A percentile compares a stretch with the other conserved stretches of the same genome.
Conservation (phyloP, 2,888 invertebrate genomes). For the Sinotaia quadrata region DNA sequence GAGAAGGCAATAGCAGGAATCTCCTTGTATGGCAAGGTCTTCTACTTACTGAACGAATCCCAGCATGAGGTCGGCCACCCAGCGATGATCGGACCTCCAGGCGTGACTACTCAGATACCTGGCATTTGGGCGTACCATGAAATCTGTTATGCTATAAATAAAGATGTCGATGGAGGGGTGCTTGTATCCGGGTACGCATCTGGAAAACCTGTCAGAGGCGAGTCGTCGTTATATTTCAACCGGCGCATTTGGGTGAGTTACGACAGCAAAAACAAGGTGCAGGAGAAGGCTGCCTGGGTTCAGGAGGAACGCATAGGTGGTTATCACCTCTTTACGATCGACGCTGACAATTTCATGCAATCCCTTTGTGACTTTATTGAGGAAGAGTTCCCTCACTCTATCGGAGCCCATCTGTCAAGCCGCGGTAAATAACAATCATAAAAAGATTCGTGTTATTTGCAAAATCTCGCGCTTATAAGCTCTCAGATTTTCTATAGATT, state of each 20-base stretch:
- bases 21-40: background rate
- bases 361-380: background rate
- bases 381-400: background rate
- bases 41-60: background rate
- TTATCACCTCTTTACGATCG: background rate
- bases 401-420: background rate
- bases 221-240: background rate
- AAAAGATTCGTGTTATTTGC: too few species aligned
- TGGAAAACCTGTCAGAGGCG: background rate
- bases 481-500: too few species aligned
- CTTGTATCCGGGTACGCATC: background rate
- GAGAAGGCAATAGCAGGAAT: background rate
- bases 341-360: background rate
- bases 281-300: constrained; percentile 3
- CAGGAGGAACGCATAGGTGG: background rate
- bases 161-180: background rate
- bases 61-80: background rate
- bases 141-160: background rate
- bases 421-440: too few species aligned
- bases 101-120: background rate
- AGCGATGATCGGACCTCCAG: background rate
- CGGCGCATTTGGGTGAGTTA: background rate
- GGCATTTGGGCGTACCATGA: constrained; percentile 2
- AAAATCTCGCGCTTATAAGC: too few species aligned
- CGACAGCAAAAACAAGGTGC: background rate